Base-by-base conservation (phyloP, 2,888 invertebrate genomes). In the Brachypterus glaber region DNA sequence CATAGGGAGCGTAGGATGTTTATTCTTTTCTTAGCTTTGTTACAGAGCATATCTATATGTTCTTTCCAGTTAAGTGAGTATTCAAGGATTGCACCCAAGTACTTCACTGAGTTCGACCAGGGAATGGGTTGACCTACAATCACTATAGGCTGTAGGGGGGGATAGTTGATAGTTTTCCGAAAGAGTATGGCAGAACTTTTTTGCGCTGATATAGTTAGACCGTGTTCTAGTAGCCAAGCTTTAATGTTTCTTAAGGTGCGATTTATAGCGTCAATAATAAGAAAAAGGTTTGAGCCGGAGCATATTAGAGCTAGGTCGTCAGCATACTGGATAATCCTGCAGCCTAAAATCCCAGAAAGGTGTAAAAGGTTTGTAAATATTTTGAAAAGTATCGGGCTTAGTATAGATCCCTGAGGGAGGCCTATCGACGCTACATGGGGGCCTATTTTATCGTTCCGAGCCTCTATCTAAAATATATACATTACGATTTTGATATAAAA, bases 281-380 rank as follows among this genome's bases (percentile, higher is more conserved):
- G 5, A 9, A 9, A 7, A 9, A 7, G 5, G 21, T 21, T 21
- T 21, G 21, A 9, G 21, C 21, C 21, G 21, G 21, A 21, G 21
- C 21, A 21, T 7, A 21, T 5, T 5, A 21, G 5, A 9, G 21
- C 24, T 11, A 43, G 12, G 27, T 43, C 40, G 12, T 43, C 37
- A 14, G 40, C 43, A 33, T 40, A 40, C 21, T 36, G 37, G 2
- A 43, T 17, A 1, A 43, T n/a, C 12, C 26, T 24, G n/a, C n/a
- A n/a, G n/a, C n/a, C n/a, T n/a, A n/a, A n/a, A n/a, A n/a, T n/a
- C n/a, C n/a, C n/a, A n/a, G n/a, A n/a, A n/a, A n/a, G n/a, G n/a
- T n/a, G n/a, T 25, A 37, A 11, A 2, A 12, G 9, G 16, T 27
- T 29, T 17, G 35, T 38, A 25, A 37, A 41, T 27, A 41, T 15